Base-by-base conservation (phyloP, 2,888 invertebrate genomes). In the Cerastis leucographa region DNA sequence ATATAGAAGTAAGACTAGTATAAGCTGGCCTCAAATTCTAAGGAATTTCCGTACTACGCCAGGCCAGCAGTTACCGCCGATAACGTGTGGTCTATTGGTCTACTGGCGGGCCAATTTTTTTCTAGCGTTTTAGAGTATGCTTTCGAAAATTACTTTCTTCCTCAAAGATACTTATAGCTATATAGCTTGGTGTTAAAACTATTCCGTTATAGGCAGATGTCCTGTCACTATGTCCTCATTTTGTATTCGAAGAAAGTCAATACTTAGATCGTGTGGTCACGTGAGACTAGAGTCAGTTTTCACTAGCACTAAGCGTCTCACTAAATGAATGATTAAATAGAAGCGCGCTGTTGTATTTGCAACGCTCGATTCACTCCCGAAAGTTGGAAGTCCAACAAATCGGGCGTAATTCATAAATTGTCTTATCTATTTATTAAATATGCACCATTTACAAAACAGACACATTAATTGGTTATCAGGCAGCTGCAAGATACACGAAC, bases 401-500 rank as follows among this genome's bases (percentile, higher is more conserved):
- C 9, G 61, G 9, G 19, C 19, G 35, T 9, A 9, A 19, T 35
- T 61, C 11, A 35, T 8, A 17, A 64, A 64, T 25, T 59, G 56
- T 51, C 14, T 71, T 80, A 71, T 82, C 67, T 71, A 76, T 80
- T 68, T 64, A 71, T 68, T 68, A 46, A 76, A 67, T 64, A 67
- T 73, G 61, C 69, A 67, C 66, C 73, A 74, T 78, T 74, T 54
- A 79, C 42, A n/a, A 42, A 74, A 80, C 61, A 70, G 46, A 67
- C 83, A 54, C 61, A 74, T 71, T 65, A 64, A 69, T 70, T 72
- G 74, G 46, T 70, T 81, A 77, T 74, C 77, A 66, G 64, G 78
- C 85, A 81, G 65, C 85, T 84, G 85, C 69, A 14, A 67, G 71
- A 68, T 68, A 70, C 35, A 54, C n/a, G 29, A 74, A 56, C 54